Evolutionary conservation across 2,113 vertebrate species (phyloP).

Genomic region (Alexandromys fortis): DNA sequence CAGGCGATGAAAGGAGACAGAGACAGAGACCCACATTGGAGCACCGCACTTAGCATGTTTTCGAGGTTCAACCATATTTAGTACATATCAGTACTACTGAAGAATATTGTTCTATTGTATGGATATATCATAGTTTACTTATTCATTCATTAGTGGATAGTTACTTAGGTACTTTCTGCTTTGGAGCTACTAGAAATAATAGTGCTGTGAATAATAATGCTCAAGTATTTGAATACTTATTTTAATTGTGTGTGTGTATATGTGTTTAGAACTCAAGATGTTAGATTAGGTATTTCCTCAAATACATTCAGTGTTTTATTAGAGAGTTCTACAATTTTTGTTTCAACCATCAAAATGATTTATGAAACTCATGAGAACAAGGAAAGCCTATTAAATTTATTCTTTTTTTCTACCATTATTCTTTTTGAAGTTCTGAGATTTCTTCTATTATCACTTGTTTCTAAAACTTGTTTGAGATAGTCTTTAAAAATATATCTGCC

Average conservation of each 20-base stretch:
- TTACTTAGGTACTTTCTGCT: constrained; percentile 23
- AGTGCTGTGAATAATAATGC: background rate
- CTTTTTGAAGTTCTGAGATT: constrained; percentile 1
- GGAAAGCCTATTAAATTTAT: background rate
- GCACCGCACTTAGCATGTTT: background rate
- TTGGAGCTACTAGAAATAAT: constrained; percentile 22
- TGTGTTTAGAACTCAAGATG: background rate
- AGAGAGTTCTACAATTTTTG: constrained; percentile 50
- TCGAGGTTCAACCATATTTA: background rate
- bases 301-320: background rate
- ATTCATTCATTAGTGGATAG: background rate
- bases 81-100: background rate
- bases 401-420: background rate
- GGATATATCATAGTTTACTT: background rate
- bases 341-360: constrained; percentile 8
- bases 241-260: background rate
- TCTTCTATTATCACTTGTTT: background rate
- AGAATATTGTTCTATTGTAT: constrained; percentile 14
- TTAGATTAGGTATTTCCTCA: constrained; percentile 32
- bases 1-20: too few species aligned
- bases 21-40: too few species aligned
- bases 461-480: background rate
- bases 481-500: background rate
- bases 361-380: constrained; percentile 23
- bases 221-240: background rate